Conservation (phyloP, 30 jellyfish, hydroid and myxozoan species). For the Chrysaora quinquecirrha region DNA sequence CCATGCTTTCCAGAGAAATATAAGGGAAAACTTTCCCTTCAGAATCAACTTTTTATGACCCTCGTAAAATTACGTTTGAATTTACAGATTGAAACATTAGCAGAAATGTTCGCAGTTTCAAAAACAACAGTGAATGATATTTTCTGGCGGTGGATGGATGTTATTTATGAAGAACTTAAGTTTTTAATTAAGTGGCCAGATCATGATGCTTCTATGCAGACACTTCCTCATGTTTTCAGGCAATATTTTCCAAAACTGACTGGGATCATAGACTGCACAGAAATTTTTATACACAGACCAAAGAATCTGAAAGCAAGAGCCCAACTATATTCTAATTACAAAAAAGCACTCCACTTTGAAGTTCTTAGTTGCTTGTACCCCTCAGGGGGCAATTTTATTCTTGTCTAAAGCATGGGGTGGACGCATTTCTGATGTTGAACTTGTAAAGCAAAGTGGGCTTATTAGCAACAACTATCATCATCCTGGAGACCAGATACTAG, state of each 20-base stretch:
- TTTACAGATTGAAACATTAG: too few species aligned
- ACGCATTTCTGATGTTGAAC: constrained; percentile 25
- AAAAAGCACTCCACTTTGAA: too few species aligned
- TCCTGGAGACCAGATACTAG: too few species aligned
- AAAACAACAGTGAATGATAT: not conserved
- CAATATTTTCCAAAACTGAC: too few species aligned
- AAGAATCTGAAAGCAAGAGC: constrained; percentile 2
- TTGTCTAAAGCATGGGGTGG: constrained; percentile 55
- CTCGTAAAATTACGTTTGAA: not conserved
- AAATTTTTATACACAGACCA: too few species aligned
- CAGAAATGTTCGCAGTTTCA: not conserved
- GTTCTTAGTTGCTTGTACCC: too few species aligned
- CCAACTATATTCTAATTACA: not conserved
- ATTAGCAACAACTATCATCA: constrained; percentile 16
- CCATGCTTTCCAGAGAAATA: constrained; percentile 2
- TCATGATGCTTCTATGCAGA: too few species aligned
- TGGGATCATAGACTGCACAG: too few species aligned
- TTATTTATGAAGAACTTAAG: not conserved
- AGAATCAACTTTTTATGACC: not conserved
- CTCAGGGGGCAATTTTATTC: too few species aligned
- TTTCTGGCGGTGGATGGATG: not conserved
- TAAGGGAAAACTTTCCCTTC: not conserved
- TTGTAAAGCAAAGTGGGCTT: constrained; percentile 22
- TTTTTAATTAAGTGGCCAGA: not conserved
- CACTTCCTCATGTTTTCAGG: too few species aligned